Percentiles rank a stretch among this genome's conserved stretches.
These are phyloP conservation scores for Octodon degus DNA, from an alignment of 2,113 vertebrate species.

Conservation along the genomic window DNA sequence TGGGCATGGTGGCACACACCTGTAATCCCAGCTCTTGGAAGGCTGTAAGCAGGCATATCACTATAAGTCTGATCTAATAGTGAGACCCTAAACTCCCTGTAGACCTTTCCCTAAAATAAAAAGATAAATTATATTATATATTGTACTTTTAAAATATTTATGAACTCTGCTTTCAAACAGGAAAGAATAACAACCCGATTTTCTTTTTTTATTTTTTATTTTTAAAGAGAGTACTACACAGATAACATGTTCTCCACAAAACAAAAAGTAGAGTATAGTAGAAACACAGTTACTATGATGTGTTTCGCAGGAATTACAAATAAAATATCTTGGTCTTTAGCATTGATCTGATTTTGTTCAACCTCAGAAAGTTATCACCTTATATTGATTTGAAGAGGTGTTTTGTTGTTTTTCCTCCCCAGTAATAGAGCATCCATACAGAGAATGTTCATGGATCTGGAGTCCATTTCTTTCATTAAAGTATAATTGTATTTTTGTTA, in stretches of 20 bases:
- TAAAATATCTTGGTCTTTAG: background rate
- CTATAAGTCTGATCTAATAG: no score
- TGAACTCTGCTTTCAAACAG: background rate
- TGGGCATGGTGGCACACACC: no score
- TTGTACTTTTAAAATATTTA: background rate
- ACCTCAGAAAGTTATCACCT: background rate
- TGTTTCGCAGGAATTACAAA: background rate
- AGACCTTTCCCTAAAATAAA: no score
- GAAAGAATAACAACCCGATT: background rate
- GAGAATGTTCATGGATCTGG: background rate
- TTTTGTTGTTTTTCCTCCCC: background rate
- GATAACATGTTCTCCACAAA: background rate
- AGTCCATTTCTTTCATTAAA: slow-evolving; percentile 18
- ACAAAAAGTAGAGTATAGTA: background rate
- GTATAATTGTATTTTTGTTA: background rate
- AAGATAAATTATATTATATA: background rate
- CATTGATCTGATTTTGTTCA: background rate
- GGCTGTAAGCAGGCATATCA: no score
- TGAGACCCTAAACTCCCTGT: no score
- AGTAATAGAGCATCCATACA: background rate
- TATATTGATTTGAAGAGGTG: slow-evolving; percentile 12
- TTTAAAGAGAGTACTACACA: background rate
- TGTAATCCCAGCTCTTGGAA: no score
- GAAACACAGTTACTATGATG: background rate
- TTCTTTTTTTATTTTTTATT: background rate